Conservation (phyloP, 2,797 vertebrate species). For the Danio albolineatus region DNA sequence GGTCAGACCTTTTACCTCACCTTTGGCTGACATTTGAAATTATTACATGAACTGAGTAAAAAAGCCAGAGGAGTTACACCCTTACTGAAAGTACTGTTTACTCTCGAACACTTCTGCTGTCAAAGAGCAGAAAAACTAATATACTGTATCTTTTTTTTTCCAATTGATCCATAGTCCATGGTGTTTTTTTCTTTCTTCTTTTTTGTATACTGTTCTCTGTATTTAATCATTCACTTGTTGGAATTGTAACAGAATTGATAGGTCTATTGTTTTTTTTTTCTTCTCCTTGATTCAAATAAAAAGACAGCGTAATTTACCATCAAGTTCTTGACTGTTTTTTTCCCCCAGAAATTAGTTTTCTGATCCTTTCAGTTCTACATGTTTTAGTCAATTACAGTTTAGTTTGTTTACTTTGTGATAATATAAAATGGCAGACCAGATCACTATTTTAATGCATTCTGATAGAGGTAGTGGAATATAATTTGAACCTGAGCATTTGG, state of each 20-base stretch:
- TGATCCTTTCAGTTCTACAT: background rate
- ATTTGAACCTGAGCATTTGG: conserved; percentile 25
- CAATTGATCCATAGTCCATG: conserved; percentile 39
- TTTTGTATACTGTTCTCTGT: conserved; percentile 58
- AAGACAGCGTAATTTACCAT: conserved; percentile 55
- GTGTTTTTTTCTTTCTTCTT: conserved; percentile 41
- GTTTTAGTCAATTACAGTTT: background rate
- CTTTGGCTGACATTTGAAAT: conserved; percentile 27
- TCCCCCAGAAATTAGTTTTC: background rate
- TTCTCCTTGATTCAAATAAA: conserved; percentile 59
- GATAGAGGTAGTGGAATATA: conserved; percentile 13
- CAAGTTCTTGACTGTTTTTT: conserved; percentile 41
- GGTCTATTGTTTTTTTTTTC: conserved; percentile 50
- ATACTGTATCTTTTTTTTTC: conserved; percentile 48
- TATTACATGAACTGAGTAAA: conserved; percentile 10
- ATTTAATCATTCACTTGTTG: conserved; percentile 60
- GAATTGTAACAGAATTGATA: conserved; percentile 60
- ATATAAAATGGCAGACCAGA: background rate
- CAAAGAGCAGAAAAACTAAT: conserved; percentile 40
- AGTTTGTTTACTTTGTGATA: conserved; percentile 26
- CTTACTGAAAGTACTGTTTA: conserved; percentile 52
- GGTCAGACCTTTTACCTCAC: conserved; percentile 54
- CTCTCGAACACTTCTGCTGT: conserved; percentile 41
- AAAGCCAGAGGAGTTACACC: conserved; percentile 42
- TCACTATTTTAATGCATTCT: conserved; percentile 36